Base-by-base conservation (phyloP, 2,888 invertebrate genomes). In the Rotaria sp. region DNA sequence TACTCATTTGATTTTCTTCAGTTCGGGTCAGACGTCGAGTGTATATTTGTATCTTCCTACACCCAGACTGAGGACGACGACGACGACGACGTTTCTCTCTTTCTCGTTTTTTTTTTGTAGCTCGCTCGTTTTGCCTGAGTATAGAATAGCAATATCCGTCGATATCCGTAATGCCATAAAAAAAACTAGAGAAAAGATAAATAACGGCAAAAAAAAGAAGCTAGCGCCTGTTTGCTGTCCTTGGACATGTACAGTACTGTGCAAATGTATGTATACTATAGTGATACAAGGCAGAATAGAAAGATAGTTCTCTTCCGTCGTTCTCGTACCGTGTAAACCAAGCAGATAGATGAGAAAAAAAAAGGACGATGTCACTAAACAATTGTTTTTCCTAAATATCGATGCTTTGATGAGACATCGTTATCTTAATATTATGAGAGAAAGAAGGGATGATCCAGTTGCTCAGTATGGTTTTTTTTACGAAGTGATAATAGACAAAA, bases 1-100 rank as follows among this genome's bases (percentile, higher is more conserved):
- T 80, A 45, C 80, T 80, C 80, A 80, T 80, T 80, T 41, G 45
- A 80, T 67, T 67, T 67, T 67, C 35, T 35, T 67, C 4, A 67
- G 67, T 67, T 67, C 67, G 38, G 67, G 35, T 67, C 67, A 67
- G 67, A 67, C 35, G 67, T 35, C 18, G 35, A 30, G 0, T 67
- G 21, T 67, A 35, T 67, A 67, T 35, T 67, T 67, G 67, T 67
- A 67, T 67, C 67, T 67, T 67, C 35, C 67, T 21, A 35, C 67
- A 67, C 38, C 35, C 21, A 67, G 67, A 67, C 35, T 38, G 35
- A 67, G 35, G 21, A 67, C 67, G 35, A 67, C 35, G 18, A 35
- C 26, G 35, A n/a, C 26, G 2, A n/a, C 35, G 11, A 18, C 26
- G 18, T 67, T 35, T 35, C 18, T 67, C 18, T 59, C 26, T 59